phyloP scores from a whole-genome alignment of 2,797 vertebrate species.

The Gymnoscopelus microlampas region DNA sequence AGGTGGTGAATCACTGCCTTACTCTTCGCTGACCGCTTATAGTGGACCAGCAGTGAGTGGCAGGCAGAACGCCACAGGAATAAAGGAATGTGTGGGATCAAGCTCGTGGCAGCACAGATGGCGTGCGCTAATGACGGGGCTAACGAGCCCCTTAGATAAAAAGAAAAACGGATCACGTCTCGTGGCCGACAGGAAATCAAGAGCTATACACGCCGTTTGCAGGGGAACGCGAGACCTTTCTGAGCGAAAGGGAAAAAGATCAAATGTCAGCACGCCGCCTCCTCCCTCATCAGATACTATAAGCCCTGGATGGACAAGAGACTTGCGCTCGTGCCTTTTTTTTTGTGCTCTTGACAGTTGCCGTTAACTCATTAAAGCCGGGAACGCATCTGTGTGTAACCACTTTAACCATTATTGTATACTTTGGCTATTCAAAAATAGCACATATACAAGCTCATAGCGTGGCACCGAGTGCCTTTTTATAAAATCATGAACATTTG shows the following conservation, averaged over 20 bases:
- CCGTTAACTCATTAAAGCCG: conserved; percentile 26
- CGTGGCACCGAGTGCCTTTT: too few species aligned
- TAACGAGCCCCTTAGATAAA: neutral
- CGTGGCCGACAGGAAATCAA: neutral
- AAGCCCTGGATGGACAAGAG: conserved; percentile 13
- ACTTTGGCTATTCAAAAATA: too few species aligned
- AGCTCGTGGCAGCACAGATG: neutral
- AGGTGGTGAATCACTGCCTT: too few species aligned
- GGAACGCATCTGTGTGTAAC: too few species aligned
- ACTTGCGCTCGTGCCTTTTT: neutral
- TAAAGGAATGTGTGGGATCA: too few species aligned
- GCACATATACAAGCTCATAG: too few species aligned
- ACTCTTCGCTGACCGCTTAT: too few species aligned
- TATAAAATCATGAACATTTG: too few species aligned
- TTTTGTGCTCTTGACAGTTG: conserved; percentile 37
- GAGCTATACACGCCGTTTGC: neutral
- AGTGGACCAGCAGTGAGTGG: too few species aligned
- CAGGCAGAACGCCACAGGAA: too few species aligned
- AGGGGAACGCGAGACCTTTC: conserved; percentile 15
- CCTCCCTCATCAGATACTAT: neutral
- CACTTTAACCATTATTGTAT: too few species aligned
- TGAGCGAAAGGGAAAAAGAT: conserved; percentile 28
- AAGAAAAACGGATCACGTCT: conserved; percentile 13
- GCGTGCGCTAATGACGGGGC: conserved; percentile 7
- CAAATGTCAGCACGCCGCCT: conserved; percentile 15